Percentiles rank a stretch among this genome's conserved stretches.
Conservation (phyloP, 2,113 vertebrate genomes). For the Dicaeum eximium region DNA sequence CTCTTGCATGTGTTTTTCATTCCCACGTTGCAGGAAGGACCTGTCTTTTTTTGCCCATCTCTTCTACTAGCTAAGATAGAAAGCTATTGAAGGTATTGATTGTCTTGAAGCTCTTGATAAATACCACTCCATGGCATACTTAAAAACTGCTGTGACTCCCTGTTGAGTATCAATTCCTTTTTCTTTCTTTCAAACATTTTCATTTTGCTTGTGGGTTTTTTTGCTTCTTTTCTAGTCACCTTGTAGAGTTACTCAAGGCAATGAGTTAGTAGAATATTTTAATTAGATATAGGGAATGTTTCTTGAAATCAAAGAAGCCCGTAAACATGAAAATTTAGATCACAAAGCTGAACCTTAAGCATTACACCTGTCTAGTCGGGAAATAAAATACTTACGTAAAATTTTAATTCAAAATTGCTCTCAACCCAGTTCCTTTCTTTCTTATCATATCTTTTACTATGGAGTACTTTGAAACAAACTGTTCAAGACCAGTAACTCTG, state of each 20-base stretch:
- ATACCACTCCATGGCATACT: neutral
- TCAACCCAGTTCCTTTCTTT: neutral
- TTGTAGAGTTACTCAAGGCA: neutral
- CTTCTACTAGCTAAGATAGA: neutral
- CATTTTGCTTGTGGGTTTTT: neutral
- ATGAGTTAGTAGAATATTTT: neutral
- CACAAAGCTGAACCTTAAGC: neutral
- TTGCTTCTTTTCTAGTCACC: neutral
- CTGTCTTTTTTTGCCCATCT: neutral
- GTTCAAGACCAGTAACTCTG: neutral
- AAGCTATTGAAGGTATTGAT: neutral
- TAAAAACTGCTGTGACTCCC: neutral
- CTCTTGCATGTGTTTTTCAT: neutral
- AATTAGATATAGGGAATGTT: neutral
- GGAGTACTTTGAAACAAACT: neutral
- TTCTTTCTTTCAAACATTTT: neutral
- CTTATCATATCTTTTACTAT: neutral
- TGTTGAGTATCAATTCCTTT: neutral
- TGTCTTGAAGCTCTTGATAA: neutral
- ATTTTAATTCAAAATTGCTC: neutral
- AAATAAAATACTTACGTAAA: neutral
- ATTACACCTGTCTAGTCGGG: neutral
- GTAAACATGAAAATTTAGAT: neutral
- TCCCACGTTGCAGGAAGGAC: neutral
- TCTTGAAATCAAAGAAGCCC: neutral